Evolutionary conservation across 2,797 vertebrate genomes (phyloP).

Genomic region (Protosalanx chinensis): DNA sequence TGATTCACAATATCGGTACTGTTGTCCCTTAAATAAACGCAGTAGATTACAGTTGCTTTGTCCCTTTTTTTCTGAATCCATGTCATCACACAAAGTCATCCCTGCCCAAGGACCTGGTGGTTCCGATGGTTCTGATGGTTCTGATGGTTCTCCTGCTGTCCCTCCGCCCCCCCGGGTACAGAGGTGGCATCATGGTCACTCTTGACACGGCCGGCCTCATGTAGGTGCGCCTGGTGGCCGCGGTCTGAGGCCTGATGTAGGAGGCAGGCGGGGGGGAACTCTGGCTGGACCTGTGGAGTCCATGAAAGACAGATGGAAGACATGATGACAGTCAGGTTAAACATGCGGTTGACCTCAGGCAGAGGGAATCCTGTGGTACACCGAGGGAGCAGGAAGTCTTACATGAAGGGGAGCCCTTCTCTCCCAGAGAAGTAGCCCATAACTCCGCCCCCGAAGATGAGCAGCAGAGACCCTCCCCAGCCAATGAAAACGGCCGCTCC

Average conservation of each 20-base stretch:
- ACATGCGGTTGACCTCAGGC: too few species aligned
- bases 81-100: conserved; percentile 64
- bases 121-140: conserved; percentile 19
- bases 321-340: too few species aligned
- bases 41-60: background rate
- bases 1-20: background rate
- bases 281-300: conserved; percentile 30
- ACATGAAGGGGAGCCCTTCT: conserved; percentile 66
- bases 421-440: conserved; percentile 77
- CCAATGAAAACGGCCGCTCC: conserved; percentile 92
- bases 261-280: conserved; percentile 30
- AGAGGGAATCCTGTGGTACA: background rate
- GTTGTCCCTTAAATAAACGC: background rate
- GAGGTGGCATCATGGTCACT: conserved; percentile 43
- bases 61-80: background rate
- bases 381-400: background rate
- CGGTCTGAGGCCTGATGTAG: conserved; percentile 42
- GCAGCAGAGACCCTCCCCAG: conserved; percentile 89
- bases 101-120: conserved; percentile 33
- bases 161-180: conserved; percentile 50
- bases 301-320: background rate
- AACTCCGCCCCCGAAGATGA: conserved; percentile 81
- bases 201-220: conserved; percentile 52
- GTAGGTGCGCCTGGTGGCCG: conserved; percentile 47
- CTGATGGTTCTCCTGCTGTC: conserved; percentile 32